These are phyloP conservation scores for Australoheros facetus DNA, from an alignment of 2,797 vertebrate genomes.

Conservation along the genomic window DNA sequence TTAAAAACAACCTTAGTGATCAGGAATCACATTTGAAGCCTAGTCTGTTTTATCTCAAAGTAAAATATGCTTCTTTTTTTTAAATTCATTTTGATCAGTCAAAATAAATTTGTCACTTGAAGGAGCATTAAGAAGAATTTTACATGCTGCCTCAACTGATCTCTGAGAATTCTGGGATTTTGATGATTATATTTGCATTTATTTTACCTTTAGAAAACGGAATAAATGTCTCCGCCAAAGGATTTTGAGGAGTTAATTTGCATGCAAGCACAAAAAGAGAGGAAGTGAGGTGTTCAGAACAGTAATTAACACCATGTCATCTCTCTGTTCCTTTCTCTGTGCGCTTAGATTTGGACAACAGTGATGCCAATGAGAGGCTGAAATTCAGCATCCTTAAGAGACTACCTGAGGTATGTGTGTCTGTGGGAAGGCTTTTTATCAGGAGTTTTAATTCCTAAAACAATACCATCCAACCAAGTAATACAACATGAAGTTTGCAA, in stretches of 20 bases:
- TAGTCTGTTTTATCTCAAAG: not conserved
- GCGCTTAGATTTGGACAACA: slow-evolving; percentile 77
- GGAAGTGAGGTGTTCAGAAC: not conserved
- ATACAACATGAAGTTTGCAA: not conserved
- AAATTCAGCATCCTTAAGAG: slow-evolving; percentile 90
- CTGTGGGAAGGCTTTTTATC: not conserved
- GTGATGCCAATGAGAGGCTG: slow-evolving; percentile 86
- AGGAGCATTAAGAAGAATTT: not conserved
- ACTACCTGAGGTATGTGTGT: slow-evolving; percentile 86
- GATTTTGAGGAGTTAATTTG: not conserved
- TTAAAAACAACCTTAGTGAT: too few species aligned
- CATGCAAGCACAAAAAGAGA: not conserved
- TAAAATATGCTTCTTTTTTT: not conserved
- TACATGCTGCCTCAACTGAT: not conserved
- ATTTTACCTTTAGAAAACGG: not conserved
- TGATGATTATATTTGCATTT: not conserved
- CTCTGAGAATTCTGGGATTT: not conserved
- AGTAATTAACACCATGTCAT: slow-evolving; percentile 1
- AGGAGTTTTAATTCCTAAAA: not conserved
- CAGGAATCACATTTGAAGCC: not conserved
- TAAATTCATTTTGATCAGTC: fast-evolving
- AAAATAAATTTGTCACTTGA: not conserved
- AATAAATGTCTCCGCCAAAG: too few species aligned
- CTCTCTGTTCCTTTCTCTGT: not conserved
- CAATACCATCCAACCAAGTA: not conserved